Percentiles rank a stretch among this genome's conserved stretches.
phyloP scores from a whole-genome alignment of 53 echinoderm and acorn worm genomes.

The Glandiceps talaboti region DNA sequence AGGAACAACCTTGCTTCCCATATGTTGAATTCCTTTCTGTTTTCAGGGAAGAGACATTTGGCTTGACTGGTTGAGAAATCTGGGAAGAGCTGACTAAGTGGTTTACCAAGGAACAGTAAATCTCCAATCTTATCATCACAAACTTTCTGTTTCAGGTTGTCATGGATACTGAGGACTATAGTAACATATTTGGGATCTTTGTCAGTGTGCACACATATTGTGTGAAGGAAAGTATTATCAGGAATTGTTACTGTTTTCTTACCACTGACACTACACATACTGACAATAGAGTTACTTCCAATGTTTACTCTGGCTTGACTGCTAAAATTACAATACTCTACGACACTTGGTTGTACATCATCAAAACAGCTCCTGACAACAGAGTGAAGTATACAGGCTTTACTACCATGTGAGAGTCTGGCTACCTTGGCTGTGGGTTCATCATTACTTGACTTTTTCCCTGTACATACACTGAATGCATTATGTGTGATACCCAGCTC shows the following conservation, averaged over 20 bases:
- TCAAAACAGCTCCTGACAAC: slow-evolving; percentile 21
- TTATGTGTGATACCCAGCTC: slow-evolving; percentile 26
- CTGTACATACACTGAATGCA: slow-evolving; percentile 22
- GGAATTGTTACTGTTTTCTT: slow-evolving; percentile 22
- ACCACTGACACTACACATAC: slow-evolving; percentile 37
- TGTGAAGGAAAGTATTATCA: slow-evolving; percentile 51
- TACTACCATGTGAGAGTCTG: not conserved
- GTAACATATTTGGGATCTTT: slow-evolving; percentile 39
- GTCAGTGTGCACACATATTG: slow-evolving; percentile 29
- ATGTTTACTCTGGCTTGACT: slow-evolving; percentile 11
- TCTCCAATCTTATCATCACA: slow-evolving; percentile 9
- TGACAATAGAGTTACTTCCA: slow-evolving; percentile 45
- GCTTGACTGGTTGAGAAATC: not conserved
- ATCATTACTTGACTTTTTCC: slow-evolving; percentile 2
- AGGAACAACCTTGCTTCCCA: slow-evolving; percentile 81
- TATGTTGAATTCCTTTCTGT: slow-evolving; percentile 23
- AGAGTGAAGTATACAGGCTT: slow-evolving; percentile 54
- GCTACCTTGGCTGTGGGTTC: not conserved
- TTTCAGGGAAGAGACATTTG: slow-evolving; percentile 20
- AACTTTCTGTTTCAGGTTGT: slow-evolving; percentile 49
- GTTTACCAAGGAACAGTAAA: slow-evolving; percentile 38
- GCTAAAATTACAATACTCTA: slow-evolving; percentile 55
- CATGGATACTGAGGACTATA: slow-evolving; percentile 53
- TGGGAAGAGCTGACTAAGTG: slow-evolving; percentile 30
- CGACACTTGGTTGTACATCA: slow-evolving; percentile 28